Percentiles rank a stretch among this genome's conserved stretches.
Evolutionary conservation across 2,888 invertebrate species (phyloP).

Genomic region (Diarsia mendica): DNA sequence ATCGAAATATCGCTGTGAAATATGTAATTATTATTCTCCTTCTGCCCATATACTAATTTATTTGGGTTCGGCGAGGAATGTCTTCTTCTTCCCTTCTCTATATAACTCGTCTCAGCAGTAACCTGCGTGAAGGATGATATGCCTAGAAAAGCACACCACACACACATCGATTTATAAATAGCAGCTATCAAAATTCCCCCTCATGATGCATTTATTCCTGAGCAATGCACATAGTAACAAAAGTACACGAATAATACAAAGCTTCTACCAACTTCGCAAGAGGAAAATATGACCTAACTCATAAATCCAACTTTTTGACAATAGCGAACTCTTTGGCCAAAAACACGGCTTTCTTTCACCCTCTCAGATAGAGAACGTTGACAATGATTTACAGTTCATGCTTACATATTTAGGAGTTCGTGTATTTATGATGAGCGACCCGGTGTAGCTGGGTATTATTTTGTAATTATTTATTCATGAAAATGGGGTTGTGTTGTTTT

Average conservation of each 20-base stretch:
- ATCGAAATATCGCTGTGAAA: no score
- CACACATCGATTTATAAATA: background rate
- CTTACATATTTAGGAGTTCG: conserved; percentile 59
- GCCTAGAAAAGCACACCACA: no score
- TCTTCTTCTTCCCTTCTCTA: no score
- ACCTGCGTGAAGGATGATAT: no score
- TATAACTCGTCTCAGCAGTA: no score
- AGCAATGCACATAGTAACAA: background rate
- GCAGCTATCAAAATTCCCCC: background rate
- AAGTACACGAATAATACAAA: background rate
- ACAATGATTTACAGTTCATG: conserved; percentile 61
- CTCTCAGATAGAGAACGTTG: conserved; percentile 41
- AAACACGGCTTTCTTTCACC: conserved; percentile 37
- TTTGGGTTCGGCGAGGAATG: no score
- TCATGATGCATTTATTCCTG: background rate
- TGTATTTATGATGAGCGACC: conserved; percentile 59
- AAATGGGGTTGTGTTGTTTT: conserved; percentile 47
- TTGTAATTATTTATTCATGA: conserved; percentile 62
- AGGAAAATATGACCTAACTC: conserved; percentile 26
- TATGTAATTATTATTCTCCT: no score
- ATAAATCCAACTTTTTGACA: conserved; percentile 47
- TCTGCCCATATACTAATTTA: no score
- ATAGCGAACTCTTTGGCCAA: conserved; percentile 24
- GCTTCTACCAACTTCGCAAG: background rate
- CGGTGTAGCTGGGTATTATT: conserved; percentile 53